Conservation (phyloP, 2,888 invertebrate species). For the Hypomecis atomaria region DNA sequence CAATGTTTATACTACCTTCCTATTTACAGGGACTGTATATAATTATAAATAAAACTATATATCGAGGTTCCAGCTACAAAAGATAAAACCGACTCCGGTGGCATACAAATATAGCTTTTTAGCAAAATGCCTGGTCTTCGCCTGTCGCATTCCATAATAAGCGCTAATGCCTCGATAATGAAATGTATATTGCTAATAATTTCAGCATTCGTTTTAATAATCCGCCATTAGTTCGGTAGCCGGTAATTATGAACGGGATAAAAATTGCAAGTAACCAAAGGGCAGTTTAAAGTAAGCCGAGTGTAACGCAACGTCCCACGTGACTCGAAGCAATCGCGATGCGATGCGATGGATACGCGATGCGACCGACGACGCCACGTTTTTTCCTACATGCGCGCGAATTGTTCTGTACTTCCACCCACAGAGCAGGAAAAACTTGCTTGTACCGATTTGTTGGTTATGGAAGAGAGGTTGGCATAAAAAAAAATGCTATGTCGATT, state of each 20-base stretch:
- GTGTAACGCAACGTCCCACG: no score
- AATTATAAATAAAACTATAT: neutral
- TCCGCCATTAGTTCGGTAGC: conserved; percentile 48
- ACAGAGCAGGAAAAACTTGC: no score
- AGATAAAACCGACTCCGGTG: neutral
- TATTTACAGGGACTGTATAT: neutral
- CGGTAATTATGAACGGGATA: conserved; percentile 48
- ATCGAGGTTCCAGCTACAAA: neutral
- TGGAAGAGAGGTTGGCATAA: no score
- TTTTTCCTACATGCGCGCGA: no score
- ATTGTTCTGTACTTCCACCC: no score
- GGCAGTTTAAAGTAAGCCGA: conserved; percentile 12
- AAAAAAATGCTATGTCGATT: no score
- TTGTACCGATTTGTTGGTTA: no score
- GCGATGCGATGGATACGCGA: no score
- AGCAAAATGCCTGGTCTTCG: conserved; percentile 22
- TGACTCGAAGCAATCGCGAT: no score
- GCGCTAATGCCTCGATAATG: conserved; percentile 52
- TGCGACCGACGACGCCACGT: no score
- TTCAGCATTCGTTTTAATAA: conserved; percentile 55
- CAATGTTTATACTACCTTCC: conserved; percentile 1
- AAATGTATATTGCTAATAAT: conserved; percentile 65
- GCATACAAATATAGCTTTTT: conserved; percentile 26
- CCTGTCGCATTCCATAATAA: conserved; percentile 41
- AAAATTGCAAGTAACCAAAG: conserved; percentile 35